Evolutionary conservation across 2,113 vertebrate species (phyloP).

Genomic region (Sitta europaea): DNA sequence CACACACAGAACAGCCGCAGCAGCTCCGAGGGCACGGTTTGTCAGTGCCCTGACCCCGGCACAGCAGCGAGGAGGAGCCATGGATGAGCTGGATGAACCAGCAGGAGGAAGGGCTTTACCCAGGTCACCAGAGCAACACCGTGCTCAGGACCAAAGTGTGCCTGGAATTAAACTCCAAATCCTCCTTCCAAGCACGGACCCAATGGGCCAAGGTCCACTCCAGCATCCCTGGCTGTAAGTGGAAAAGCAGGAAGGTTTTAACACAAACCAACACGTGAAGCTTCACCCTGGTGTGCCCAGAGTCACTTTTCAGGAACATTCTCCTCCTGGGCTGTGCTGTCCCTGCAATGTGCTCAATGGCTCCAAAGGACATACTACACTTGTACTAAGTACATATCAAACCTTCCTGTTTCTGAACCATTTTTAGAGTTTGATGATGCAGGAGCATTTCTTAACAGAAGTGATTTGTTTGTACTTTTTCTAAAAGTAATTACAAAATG

Average conservation of each 20-base stretch:
- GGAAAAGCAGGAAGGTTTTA: neutral
- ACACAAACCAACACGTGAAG: neutral
- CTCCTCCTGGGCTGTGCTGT: neutral
- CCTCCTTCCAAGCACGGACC: fast-evolving
- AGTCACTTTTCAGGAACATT: neutral
- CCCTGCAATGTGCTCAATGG: neutral
- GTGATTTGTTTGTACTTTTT: neutral
- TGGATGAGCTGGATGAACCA: fast-evolving
- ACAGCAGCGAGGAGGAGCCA: neutral
- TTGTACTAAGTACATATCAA: neutral
- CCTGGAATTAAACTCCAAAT: neutral
- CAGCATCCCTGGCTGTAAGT: fast-evolving
- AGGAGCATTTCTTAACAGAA: neutral
- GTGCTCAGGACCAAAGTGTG: fast-evolving
- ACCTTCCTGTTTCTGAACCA: neutral
- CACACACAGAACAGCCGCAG: neutral
- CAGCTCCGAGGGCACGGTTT: fast-evolving
- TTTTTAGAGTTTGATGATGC: neutral
- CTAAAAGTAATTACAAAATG: neutral
- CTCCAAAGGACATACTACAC: neutral
- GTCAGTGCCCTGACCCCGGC: fast-evolving
- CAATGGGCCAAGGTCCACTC: fast-evolving
- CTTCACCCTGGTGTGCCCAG: neutral
- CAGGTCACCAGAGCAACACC: neutral
- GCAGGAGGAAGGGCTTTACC: neutral